phyloP scores from a whole-genome alignment of 1,140 invertebrate species.

The Armadillidium nasatum region DNA sequence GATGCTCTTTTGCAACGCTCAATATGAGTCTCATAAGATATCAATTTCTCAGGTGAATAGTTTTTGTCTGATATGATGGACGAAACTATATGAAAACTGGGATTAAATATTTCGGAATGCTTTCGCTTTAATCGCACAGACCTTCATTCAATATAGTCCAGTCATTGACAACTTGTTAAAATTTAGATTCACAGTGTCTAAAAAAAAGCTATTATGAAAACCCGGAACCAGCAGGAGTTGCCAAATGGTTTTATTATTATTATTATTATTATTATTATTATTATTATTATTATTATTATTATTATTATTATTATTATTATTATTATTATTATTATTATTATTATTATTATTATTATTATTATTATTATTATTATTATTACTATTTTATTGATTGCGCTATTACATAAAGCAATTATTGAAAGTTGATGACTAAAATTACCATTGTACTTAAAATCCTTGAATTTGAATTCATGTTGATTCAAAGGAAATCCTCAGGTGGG shows the following conservation, averaged over 20 bases:
- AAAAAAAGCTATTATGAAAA: not conserved
- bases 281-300: too few relatives aligned
- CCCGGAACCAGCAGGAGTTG: not conserved
- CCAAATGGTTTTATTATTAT: not conserved
- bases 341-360: too few relatives aligned
- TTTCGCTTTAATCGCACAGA: not conserved
- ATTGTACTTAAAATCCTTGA: too few relatives aligned
- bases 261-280: not conserved
- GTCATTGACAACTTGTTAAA: slow-evolving; percentile 13
- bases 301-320: too few relatives aligned
- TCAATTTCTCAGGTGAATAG: not conserved
- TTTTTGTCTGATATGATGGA: not conserved
- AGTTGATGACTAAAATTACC: too few relatives aligned
- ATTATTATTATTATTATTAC: too few relatives aligned
- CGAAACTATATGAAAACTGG: not conserved
- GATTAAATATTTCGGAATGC: not conserved
- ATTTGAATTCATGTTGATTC: too few relatives aligned
- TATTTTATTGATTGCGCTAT: too few relatives aligned
- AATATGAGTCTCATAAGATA: not conserved
- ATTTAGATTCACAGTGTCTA: slow-evolving; percentile 1
- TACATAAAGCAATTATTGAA: too few relatives aligned
- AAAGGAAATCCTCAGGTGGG: too few relatives aligned
- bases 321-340: too few relatives aligned
- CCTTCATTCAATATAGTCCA: slow-evolving; percentile 5
- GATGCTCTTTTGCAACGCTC: not conserved